A percentile compares a stretch with the other conserved stretches of the same genome.
Evolutionary conservation across 2,113 vertebrate genomes (phyloP).

Genomic region (Tauraco erythrolophus): DNA sequence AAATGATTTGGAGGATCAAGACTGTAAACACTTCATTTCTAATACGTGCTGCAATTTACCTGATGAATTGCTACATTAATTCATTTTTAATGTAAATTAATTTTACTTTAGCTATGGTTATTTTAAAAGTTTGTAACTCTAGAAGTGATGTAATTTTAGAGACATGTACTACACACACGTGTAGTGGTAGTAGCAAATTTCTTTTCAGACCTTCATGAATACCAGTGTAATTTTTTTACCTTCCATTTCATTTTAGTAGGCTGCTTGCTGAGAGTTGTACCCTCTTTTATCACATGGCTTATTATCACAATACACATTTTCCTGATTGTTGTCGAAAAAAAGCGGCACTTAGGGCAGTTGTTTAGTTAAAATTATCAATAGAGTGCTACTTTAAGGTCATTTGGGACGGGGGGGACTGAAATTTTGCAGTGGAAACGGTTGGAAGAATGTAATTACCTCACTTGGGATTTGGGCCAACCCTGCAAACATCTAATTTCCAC

Average conservation of each 20-base stretch:
- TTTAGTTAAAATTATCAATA: conserved; percentile 48
- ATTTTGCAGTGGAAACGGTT: conserved; percentile 16
- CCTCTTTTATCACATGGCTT: background rate
- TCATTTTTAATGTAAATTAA: background rate
- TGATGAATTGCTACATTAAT: background rate
- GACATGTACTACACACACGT: rapidly evolving
- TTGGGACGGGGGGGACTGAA: background rate
- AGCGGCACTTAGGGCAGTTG: background rate
- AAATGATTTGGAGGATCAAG: conserved; percentile 4
- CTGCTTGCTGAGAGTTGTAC: background rate
- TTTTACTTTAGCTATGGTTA: background rate
- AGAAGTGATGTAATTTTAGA: background rate
- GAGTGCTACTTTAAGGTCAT: conserved; percentile 31
- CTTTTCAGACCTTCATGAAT: background rate
- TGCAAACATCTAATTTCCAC: conserved; percentile 58
- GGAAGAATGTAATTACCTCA: conserved; percentile 60
- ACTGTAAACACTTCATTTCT: background rate
- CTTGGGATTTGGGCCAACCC: conserved; percentile 56
- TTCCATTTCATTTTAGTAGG: background rate
- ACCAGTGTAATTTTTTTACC: background rate
- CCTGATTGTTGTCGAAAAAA: background rate
- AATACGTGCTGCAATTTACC: background rate
- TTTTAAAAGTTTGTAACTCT: background rate
- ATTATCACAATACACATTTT: background rate
- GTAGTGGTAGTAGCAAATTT: background rate